phyloP scores from a whole-genome alignment of 2,113 vertebrate species.

The Plectropomus leopardus region DNA sequence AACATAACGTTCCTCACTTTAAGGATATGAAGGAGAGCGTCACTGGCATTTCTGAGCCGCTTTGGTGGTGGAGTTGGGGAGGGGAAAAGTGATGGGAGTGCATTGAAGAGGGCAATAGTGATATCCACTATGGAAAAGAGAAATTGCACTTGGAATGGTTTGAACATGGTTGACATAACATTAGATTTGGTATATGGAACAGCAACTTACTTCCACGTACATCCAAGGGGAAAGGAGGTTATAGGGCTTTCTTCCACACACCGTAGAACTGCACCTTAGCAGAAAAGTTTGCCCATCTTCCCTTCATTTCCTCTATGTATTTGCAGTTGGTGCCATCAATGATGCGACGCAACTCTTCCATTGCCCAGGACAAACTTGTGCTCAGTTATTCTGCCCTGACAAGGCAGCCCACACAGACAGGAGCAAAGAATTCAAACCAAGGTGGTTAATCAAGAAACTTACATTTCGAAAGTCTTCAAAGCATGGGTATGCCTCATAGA shows the following conservation, averaged over 20 bases:
- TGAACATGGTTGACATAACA: not conserved
- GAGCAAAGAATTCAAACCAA: no score
- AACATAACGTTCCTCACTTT: slow-evolving; percentile 26
- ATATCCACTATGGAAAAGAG: slow-evolving; percentile 11
- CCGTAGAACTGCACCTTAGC: slow-evolving; percentile 2
- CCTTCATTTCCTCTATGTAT: not conserved
- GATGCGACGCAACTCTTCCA: slow-evolving; percentile 1
- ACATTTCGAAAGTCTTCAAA: no score
- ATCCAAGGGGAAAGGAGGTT: not conserved
- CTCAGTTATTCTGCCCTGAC: slow-evolving; percentile 6
- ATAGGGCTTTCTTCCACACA: slow-evolving; percentile 8
- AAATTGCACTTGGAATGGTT: not conserved
- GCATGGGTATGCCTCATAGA: no score
- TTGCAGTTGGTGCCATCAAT: not conserved
- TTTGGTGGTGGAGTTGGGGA: slow-evolving; percentile 33
- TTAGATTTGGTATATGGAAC: not conserved
- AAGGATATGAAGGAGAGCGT: slow-evolving; percentile 24
- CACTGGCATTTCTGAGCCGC: slow-evolving; percentile 6
- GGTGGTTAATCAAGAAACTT: no score
- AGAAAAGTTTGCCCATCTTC: slow-evolving; percentile 4
- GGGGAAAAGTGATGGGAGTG: slow-evolving; percentile 28
- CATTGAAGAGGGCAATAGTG: slow-evolving; percentile 7
- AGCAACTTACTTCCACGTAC: not conserved
- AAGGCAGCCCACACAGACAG: no score
- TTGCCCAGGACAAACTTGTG: not conserved